A percentile compares a stretch with the other conserved stretches of the same genome.
Evolutionary conservation across 1,140 invertebrate species (phyloP).

Genomic region (Penaeus vannamei): DNA sequence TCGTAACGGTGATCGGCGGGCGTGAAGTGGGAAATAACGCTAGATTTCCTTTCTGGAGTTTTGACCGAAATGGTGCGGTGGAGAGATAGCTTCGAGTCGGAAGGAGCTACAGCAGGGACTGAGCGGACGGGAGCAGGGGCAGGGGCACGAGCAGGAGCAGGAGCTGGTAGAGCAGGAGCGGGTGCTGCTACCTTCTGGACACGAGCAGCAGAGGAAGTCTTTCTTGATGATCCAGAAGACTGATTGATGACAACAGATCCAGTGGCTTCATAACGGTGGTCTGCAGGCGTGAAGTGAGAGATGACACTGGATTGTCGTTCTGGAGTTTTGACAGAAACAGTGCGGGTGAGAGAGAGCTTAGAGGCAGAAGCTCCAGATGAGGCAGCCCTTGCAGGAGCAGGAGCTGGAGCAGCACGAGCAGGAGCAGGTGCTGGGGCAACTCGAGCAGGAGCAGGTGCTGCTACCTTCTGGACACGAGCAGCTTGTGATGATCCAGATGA

Average conservation of each 20-base stretch:
- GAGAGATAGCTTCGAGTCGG: not conserved
- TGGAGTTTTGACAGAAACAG: conserved; percentile 59
- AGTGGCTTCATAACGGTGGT: conserved; percentile 63
- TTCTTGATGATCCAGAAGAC: conserved; percentile 22
- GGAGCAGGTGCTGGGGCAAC: conserved; percentile 19
- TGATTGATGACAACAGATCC: conserved; percentile 57
- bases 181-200: not conserved
- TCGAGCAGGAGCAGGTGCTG: conserved; percentile 31
- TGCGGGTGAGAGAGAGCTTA: conserved; percentile 40
- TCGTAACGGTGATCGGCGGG: conserved; percentile 20
- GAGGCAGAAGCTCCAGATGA: conserved; percentile 6
- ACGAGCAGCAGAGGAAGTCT: conserved; percentile 11
- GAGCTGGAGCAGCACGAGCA: not conserved
- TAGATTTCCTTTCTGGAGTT: not conserved
- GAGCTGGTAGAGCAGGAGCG: not conserved
- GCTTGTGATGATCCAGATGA: not conserved
- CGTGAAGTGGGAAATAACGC: conserved; percentile 16
- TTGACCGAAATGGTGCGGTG: not conserved
- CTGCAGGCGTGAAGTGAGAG: conserved; percentile 62
- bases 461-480: not conserved
- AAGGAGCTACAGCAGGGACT: not conserved
- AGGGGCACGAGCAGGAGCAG: not conserved
- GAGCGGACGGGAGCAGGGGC: not conserved
- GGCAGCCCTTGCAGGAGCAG: not conserved
- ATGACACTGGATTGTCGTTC: conserved; percentile 49